Conservation (phyloP, 2,797 vertebrate genomes). For the Linurgus olivaceus region DNA sequence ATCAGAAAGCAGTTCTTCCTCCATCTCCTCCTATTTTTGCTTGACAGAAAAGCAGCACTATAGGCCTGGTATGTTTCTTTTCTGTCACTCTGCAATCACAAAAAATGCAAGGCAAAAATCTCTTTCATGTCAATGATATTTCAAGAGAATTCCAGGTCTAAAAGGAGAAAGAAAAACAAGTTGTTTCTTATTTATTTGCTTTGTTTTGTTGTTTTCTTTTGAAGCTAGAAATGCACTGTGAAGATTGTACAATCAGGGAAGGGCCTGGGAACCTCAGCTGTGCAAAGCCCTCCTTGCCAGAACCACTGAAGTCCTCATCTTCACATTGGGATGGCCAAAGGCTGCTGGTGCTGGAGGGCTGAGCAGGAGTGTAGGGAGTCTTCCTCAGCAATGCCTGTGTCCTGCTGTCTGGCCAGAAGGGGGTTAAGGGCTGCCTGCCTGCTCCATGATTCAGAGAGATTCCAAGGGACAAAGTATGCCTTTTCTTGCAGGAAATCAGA, state of each 20-base stretch:
- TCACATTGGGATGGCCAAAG: background rate
- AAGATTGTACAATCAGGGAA: background rate
- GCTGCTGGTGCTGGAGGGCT: background rate
- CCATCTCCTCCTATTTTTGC: background rate
- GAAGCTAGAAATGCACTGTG: background rate
- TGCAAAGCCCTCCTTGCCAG: background rate
- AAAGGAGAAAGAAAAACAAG: background rate
- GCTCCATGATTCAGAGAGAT: background rate
- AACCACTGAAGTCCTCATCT: background rate
- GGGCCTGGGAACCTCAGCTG: background rate
- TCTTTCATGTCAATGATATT: background rate
- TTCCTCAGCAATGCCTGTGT: background rate
- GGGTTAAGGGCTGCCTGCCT: background rate
- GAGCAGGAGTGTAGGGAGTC: background rate
- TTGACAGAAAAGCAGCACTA: background rate
- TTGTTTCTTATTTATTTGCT: background rate
- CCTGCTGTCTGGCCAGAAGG: background rate
- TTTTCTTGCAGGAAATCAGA: constrained; percentile 1
- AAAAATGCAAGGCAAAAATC: background rate
- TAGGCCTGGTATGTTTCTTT: background rate
- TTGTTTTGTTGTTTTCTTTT: background rate
- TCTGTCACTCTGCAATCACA: background rate
- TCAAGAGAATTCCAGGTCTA: background rate
- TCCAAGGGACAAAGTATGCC: constrained; percentile 4
- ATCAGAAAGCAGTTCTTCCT: background rate